Base-by-base conservation (phyloP, 2,113 vertebrate species). In the Cyprinodon brontotheroides region DNA sequence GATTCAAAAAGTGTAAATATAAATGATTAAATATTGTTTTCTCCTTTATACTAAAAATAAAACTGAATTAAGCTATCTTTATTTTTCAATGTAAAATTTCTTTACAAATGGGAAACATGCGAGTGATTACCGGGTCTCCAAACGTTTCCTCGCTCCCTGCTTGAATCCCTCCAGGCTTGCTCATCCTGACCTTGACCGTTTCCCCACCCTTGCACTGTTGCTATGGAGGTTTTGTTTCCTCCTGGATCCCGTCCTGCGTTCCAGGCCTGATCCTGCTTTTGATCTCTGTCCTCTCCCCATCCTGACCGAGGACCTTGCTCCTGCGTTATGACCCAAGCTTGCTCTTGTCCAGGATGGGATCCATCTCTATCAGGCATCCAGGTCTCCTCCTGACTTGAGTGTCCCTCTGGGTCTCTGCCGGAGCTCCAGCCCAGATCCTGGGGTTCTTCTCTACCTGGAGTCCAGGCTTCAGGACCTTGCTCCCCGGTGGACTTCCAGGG, bases 71-170 rank as follows among this genome's bases (percentile, higher is more conserved):
- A 8, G 11, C 11, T 12, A 11, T 29, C 3, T 61, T 9, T 36
- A 45, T 45, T 4, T 36, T 9, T 61, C 3, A 11, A 11, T 36
- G 60, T 3, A 12, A 61, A 37, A 3, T 17, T 22, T 64, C 17
- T 3, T 11, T 41, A 12, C 37, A 63, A 2, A 37, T 63, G 37
- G 40, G 17, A 64, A 40, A 41, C 17, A 64, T 61, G 0, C 37
- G 17, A 37, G 36, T 7, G 2, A 14, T 20, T 74, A 91, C 91
- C 91, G 3, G 87, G 90, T 69, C 87, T 89, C 87, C 86, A 89
- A 20, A 89, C 22, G 3, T 81, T 75, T 10, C 48, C 86, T 61
- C 90, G 11, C 39, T 87, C 85, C 17, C 78, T 67, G 79, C 61
- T 65, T 0, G 73, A 22, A 65, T 65, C 45, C 62, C 79, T 87